Evolutionary conservation across 2,888 invertebrate species (phyloP), one percentile per base, ranked within the genome.

Genomic region (Aplocera efformata): DNA sequence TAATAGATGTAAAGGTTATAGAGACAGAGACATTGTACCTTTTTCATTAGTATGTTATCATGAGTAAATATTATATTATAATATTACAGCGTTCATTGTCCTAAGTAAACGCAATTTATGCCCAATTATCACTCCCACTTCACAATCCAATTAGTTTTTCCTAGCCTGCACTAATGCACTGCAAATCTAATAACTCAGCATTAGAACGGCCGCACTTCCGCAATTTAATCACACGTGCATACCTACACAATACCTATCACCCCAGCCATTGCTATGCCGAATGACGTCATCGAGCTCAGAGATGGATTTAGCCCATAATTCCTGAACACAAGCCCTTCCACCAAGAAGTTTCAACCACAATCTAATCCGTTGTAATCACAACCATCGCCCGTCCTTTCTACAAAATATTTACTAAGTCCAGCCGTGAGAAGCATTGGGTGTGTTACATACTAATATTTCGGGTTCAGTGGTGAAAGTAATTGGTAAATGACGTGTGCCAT

Each of bases 241-340:
- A 42, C 27, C 22, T 31, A 47, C 29, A 40, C 36, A 40, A 32
- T 30, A 40, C 79, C 80, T 82, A 79, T 84, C 77, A 65, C 71
- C 77, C 68, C 75, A 78, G 82, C 80, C 84, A 80, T 82, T 82
- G 79, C 72, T 69, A 80, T 78, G 75, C 67, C 72, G 71, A 83
- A 84, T 79, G 83, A 83, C 79, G 81, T 84, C 84, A 83, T 86
- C 79, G 72, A 64, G 69, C 58, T 65, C 74, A 75, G 82, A 84
- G 85, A 86, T 84, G 82, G 80, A 85, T 85, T 81, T 72, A 66
- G 68, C 71, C 82, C 74, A 85, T 86, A 82, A 85, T 84, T 84
- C 74, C 80, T 78, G 82, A 65, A 81, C 71, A 71, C 73, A 67
- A 66, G 58, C 53, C 69, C 69, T 39, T 34, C 27, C 40, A 82